Percentiles rank a stretch among this genome's conserved stretches.
Conservation (phyloP, 1,140 invertebrate genomes). For the Drepana arcuata region DNA sequence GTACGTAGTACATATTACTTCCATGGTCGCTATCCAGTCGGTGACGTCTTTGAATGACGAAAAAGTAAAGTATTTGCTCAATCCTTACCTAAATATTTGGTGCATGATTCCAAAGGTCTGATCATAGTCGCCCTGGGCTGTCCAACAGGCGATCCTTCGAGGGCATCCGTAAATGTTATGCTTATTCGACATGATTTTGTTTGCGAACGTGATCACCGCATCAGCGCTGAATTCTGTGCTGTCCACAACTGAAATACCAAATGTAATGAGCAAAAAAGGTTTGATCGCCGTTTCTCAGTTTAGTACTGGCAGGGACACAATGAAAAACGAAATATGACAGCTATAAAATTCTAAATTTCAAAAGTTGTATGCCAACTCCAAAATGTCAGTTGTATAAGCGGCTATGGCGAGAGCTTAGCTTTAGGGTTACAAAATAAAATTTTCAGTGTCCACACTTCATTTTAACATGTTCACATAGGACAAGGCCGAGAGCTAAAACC, state of each 20-base stretch:
- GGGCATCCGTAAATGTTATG: conserved; percentile 29
- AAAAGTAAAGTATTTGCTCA: no score
- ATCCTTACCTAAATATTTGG: conserved; percentile 37
- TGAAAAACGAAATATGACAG: no score
- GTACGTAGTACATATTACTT: no score
- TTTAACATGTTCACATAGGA: conserved; percentile 28
- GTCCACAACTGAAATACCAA: conserved; percentile 30
- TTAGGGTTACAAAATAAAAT: conserved; percentile 69
- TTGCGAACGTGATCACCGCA: conserved; percentile 21
- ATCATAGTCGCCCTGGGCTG: conserved; percentile 17
- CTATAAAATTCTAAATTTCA: conserved; percentile 32
- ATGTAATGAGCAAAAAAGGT: no score
- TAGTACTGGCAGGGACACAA: no score
- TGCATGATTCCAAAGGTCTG: conserved; percentile 15
- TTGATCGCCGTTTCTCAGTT: no score
- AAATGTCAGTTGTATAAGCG: conserved; percentile 44
- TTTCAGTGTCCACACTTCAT: conserved; percentile 53
- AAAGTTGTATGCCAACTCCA: conserved; percentile 10
- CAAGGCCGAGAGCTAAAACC: conserved; percentile 13
- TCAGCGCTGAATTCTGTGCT: conserved; percentile 21
- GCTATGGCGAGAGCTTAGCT: conserved; percentile 26
- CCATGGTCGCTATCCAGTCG: no score
- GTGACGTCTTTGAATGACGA: no score
- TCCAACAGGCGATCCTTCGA: conserved; percentile 40
- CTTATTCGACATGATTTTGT: conserved; percentile 24